Percentiles rank a stretch among this genome's conserved stretches.
phyloP scores from a whole-genome alignment of 2,888 invertebrate genomes.

The Drosophila parthenogenetica region DNA sequence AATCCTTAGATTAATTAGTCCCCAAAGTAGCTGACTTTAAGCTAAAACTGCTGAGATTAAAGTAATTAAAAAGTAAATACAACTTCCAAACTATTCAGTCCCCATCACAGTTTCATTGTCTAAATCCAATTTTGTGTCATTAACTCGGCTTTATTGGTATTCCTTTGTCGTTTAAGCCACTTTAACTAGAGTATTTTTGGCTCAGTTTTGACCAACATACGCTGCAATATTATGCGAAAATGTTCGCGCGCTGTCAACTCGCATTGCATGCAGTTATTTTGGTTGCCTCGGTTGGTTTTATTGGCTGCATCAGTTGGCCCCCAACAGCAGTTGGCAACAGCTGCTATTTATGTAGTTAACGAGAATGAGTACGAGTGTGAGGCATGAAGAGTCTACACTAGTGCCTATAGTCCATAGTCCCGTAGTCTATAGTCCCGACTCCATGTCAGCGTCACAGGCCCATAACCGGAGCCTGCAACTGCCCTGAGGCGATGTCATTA shows the following conservation, averaged over 20 bases:
- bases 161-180: background rate
- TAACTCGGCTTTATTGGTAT: background rate
- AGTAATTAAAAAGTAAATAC: too few relatives aligned
- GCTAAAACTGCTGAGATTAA: too few relatives aligned
- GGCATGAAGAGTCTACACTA: background rate
- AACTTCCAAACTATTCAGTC: background rate
- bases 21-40: too few relatives aligned
- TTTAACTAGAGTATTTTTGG: constrained; percentile 28
- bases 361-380: background rate
- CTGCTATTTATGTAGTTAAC: constrained; percentile 71
- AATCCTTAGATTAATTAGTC: too few relatives aligned
- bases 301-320: constrained; percentile 51
- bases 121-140: background rate
- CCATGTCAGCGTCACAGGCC: constrained; percentile 30
- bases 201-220: constrained; percentile 5
- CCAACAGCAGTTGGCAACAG: constrained; percentile 19
- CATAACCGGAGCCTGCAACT: constrained; percentile 39
- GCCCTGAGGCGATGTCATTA: constrained; percentile 63
- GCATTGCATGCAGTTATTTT: constrained; percentile 49
- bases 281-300: constrained; percentile 72
- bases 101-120: background rate
- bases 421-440: background rate
- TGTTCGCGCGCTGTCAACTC: constrained; percentile 34
- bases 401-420: background rate
- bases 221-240: constrained; percentile 21